Percentiles rank a stretch among this genome's conserved stretches.
Conservation (phyloP, 2,888 invertebrate genomes). For the Patella pellucida region DNA sequence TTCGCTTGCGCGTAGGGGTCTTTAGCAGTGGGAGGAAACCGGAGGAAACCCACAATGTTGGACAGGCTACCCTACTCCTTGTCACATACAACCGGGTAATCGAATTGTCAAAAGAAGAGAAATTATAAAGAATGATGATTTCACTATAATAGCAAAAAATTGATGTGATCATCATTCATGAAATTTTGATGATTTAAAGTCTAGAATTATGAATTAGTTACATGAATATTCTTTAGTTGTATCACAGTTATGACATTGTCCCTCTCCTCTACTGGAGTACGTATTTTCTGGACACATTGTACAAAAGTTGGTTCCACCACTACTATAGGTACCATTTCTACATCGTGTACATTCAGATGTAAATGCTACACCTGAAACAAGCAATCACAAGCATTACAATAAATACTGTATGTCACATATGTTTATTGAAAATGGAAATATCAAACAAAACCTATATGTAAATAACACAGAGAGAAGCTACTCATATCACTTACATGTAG, state of each 20-base stretch:
- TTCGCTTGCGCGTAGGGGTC: no score
- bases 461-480: no score
- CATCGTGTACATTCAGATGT: slow-evolving; percentile 74
- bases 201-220: slow-evolving; percentile 27
- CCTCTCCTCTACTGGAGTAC: slow-evolving; percentile 71
- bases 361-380: slow-evolving; percentile 73
- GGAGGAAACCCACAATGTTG: no score
- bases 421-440: slow-evolving; percentile 23
- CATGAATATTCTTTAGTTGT: slow-evolving; percentile 67
- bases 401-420: slow-evolving; percentile 13
- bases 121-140: no score
- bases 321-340: slow-evolving; percentile 72
- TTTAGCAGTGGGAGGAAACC: no score
- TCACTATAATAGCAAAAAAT: no score
- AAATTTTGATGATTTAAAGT: no score
- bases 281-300: slow-evolving; percentile 72
- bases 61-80: no score
- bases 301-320: slow-evolving; percentile 68
- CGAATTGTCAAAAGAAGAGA: no score
- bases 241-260: slow-evolving; percentile 72
- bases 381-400: neutral
- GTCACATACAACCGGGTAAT: no score
- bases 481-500: no score
- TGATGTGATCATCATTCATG: no score
- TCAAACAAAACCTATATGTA: neutral